These are phyloP conservation scores for Drosophila bipectinata DNA, from an alignment of 1,140 invertebrate species.

Conservation along the genomic window DNA sequence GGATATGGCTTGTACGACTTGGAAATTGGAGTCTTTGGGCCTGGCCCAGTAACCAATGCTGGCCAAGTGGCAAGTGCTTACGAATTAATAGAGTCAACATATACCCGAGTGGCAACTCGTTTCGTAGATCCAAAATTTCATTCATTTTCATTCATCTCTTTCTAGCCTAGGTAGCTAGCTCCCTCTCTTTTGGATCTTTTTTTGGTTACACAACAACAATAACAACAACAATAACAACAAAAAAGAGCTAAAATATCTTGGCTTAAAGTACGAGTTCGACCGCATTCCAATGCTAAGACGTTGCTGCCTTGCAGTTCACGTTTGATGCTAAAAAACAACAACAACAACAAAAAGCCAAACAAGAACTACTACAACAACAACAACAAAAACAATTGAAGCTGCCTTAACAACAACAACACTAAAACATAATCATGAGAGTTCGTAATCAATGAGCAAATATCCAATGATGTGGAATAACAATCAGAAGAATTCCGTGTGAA, in stretches of 20 bases:
- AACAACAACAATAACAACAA: slow-evolving; percentile 29
- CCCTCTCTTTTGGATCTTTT: slow-evolving; percentile 14
- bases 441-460: slow-evolving; percentile 53
- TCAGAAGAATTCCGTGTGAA: slow-evolving; percentile 41
- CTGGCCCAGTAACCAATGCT: slow-evolving; percentile 40
- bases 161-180: slow-evolving; percentile 3
- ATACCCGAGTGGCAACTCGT: slow-evolving; percentile 27
- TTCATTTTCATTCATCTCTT: slow-evolving; percentile 26
- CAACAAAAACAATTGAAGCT: neutral
- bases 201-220: slow-evolving; percentile 23
- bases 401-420: slow-evolving; percentile 3
- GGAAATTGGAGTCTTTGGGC: slow-evolving; percentile 13
- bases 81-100: slow-evolving; percentile 41
- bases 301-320: slow-evolving; percentile 60
- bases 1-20: slow-evolving; percentile 14
- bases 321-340: slow-evolving; percentile 28
- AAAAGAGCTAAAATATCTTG: slow-evolving; percentile 46
- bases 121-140: slow-evolving; percentile 30
- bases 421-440: slow-evolving; percentile 35
- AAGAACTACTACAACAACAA: slow-evolving; percentile 26
- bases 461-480: slow-evolving; percentile 46
- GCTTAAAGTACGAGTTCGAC: slow-evolving; percentile 72
- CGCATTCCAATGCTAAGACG: slow-evolving; percentile 79
- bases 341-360: slow-evolving; percentile 17
- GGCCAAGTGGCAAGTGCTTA: slow-evolving; percentile 31